Percentiles rank a stretch among this genome's conserved stretches.
Evolutionary conservation across 2,888 invertebrate species (phyloP).

Genomic region (Ectropis crepuscularia): DNA sequence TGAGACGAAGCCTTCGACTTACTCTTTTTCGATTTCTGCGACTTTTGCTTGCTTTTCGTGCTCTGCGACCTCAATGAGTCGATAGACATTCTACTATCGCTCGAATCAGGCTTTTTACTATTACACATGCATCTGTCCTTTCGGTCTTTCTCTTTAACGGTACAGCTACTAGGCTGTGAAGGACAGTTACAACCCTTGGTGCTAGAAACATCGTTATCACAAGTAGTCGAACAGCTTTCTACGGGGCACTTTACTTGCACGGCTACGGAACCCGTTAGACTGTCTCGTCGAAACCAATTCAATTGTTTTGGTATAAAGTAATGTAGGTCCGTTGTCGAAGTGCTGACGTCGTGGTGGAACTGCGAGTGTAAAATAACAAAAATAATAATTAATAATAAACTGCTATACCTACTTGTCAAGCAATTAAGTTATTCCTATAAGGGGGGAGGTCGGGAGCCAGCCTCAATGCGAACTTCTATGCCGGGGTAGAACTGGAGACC

Average conservation of each 20-base stretch:
- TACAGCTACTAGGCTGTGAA: constrained; percentile 48
- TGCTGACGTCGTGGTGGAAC: constrained; percentile 74
- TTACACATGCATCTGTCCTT: constrained; percentile 10
- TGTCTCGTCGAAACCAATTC: constrained; percentile 36
- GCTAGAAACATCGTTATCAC: constrained; percentile 43
- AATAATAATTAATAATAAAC: not conserved
- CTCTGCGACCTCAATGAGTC: constrained; percentile 22
- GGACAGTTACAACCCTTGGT: constrained; percentile 51
- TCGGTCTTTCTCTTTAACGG: constrained; percentile 4
- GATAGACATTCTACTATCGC: constrained; percentile 30
- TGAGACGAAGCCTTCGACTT: not conserved
- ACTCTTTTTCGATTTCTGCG: not conserved
- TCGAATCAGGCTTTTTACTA: constrained; percentile 1
- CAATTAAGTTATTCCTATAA: not conserved
- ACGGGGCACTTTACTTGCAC: constrained; percentile 55
- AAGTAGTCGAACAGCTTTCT: constrained; percentile 30
- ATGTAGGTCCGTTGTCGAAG: constrained; percentile 74
- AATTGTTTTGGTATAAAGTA: constrained; percentile 56
- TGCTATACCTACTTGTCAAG: not conserved
- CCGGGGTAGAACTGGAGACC: no score
- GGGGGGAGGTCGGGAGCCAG: not conserved
- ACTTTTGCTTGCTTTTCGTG: constrained; percentile 2
- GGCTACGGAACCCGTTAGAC: constrained; percentile 43
- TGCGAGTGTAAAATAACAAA: constrained; percentile 45
- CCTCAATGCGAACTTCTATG: no score